Evolutionary conservation across 2,888 invertebrate species (phyloP).

Genomic region (Diplolepis rosae): DNA sequence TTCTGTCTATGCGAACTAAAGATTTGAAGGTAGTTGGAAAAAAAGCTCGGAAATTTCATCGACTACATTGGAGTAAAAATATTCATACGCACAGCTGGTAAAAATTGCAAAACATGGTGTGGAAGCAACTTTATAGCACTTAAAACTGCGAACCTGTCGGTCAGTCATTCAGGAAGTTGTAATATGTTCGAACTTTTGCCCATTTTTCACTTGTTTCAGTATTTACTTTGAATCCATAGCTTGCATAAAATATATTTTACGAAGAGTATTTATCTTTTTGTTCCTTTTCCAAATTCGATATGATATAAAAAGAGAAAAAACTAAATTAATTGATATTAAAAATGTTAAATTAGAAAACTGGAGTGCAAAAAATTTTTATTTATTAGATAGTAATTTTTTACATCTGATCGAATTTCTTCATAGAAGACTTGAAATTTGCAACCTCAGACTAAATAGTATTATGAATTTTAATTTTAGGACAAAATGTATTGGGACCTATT

Average conservation of each 20-base stretch:
- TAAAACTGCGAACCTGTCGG: neutral
- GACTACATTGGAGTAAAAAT: conserved; percentile 45
- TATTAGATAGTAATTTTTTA: no score
- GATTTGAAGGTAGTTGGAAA: conserved; percentile 56
- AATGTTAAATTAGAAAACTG: no score
- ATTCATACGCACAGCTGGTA: neutral
- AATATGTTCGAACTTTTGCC: conserved; percentile 5
- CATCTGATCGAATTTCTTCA: no score
- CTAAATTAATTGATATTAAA: no score
- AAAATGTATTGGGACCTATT: no score
- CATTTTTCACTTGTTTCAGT: conserved; percentile 3
- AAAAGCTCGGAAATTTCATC: conserved; percentile 56
- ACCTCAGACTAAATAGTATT: no score
- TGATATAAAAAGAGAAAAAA: no score
- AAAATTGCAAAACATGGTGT: neutral
- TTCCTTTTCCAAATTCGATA: neutral
- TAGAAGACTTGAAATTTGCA: no score
- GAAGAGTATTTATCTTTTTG: neutral
- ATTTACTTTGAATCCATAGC: neutral
- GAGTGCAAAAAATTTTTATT: no score
- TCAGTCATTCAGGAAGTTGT: conserved; percentile 9
- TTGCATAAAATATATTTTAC: neutral
- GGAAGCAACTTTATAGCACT: conserved; percentile 1
- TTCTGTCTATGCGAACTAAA: conserved; percentile 50
- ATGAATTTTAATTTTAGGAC: no score